Base-by-base conservation (phyloP, 1,140 invertebrate genomes). In the Brachionus angularis region DNA sequence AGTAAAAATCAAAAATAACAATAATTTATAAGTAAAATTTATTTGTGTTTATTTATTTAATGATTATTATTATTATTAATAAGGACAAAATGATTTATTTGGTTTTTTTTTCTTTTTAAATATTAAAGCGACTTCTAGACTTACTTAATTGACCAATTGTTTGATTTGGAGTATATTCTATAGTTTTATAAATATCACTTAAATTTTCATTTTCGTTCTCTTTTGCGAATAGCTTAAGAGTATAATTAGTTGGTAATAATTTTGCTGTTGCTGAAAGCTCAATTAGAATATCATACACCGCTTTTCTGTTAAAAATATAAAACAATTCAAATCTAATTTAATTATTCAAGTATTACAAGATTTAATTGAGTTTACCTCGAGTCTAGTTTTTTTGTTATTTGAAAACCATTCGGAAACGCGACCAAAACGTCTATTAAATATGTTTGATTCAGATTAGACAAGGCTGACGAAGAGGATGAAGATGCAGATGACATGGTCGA, bases 131-230 rank as follows among this genome's bases (percentile, higher is more conserved):
- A n/a, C n/a, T n/a, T n/a, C n/a, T n/a, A 44, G 44, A 47, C 39
- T 27, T 67, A 67, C 62, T 67, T 47, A 67, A 50, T 34, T 47
- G 39, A 23, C 62, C 62, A 3, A 67, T 67, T 50, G 62, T 67
- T 67, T 67, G 62, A 27, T 67, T 67, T 50, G 62, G 62, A 47
- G 42, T 67, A 47, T 67, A 67, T 21, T 67, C 62, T 67, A 67
- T 67, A 21, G 23, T 34, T 67, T 50, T 46, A 31, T 47, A 50
- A 27, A 47, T 47, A 14, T 67, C 36, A 34, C 10, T 16, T 5
- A 29, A 29, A 52, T 25, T 14, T 29, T 67, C 23, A 10, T 18
- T 67, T 31, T 50, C 62, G 47, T 46, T n/a, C n/a, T n/a, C 42
- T 50, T 67, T 50, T 8, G 31, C 29, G 36, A 67, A 67, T 33